These are phyloP conservation scores for Harpegnathos saltator DNA, from an alignment of 1,140 invertebrate species.

Conservation along the genomic window DNA sequence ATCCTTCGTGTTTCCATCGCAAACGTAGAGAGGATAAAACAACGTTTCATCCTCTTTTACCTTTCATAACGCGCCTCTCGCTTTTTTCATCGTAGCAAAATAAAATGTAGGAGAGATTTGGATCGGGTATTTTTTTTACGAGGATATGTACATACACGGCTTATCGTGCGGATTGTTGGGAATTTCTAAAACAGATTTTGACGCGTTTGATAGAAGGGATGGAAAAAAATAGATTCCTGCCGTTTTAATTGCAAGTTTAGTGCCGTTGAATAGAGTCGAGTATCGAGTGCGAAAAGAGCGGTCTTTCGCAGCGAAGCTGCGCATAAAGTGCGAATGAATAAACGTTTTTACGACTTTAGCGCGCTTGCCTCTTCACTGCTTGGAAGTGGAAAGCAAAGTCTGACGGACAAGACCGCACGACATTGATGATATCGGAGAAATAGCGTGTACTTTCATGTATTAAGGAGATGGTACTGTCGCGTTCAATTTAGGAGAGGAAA, in stretches of 20 bases:
- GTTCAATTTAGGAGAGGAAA: too few relatives aligned
- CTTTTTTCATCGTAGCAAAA: not conserved
- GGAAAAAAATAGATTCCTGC: not conserved
- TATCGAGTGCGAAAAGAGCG: not conserved
- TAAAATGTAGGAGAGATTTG: not conserved
- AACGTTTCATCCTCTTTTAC: not conserved
- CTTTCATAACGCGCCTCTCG: not conserved
- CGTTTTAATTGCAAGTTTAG: constrained; percentile 2
- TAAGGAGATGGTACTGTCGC: not conserved
- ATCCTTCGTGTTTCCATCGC: not conserved
- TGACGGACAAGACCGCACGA: not conserved
- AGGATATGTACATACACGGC: not conserved
- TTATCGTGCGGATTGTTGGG: not conserved
- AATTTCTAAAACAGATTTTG: constrained; percentile 33
- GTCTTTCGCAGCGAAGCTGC: not conserved
- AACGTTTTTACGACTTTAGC: constrained; percentile 8
- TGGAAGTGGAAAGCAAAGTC: not conserved
- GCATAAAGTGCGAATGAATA: constrained; percentile 11
- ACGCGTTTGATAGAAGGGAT: not conserved
- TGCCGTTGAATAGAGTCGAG: not conserved
- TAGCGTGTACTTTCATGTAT: not conserved
- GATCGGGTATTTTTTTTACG: constrained; percentile 23
- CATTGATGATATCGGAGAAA: constrained; percentile 6
- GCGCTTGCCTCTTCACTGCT: not conserved
- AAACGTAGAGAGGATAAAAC: too few relatives aligned